A percentile compares a stretch with the other conserved stretches of the same genome.
Evolutionary conservation across 2,888 invertebrate genomes (phyloP).

Genomic region (Drosophila yooni): DNA sequence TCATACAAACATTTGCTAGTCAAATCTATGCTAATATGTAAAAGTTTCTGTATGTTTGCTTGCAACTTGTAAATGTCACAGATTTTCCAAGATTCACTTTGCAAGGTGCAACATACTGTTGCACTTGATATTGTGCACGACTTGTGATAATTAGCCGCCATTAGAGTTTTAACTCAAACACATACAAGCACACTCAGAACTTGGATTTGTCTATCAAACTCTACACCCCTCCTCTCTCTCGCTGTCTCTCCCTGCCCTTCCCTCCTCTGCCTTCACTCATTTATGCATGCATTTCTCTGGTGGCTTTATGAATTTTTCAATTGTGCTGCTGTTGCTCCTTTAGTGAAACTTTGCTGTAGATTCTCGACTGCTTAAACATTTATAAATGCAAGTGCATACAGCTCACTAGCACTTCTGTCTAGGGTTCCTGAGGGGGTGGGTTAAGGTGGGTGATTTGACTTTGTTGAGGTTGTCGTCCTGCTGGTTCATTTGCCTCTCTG

Average conservation of each 20-base stretch:
- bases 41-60: background rate
- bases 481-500: constrained; percentile 63
- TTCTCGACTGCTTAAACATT: constrained; percentile 72
- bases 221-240: constrained; percentile 11
- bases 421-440: background rate
- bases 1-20: background rate
- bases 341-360: constrained; percentile 45
- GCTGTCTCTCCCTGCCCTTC: constrained; percentile 2
- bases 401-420: constrained; percentile 56
- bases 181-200: constrained; percentile 3
- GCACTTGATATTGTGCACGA: constrained; percentile 39
- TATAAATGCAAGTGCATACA: constrained; percentile 75
- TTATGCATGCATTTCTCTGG: constrained; percentile 56
- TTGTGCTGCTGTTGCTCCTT: constrained; percentile 57
- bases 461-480: constrained; percentile 66
- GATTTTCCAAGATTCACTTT: background rate
- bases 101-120: constrained; percentile 9
- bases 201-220: background rate
- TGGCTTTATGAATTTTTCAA: constrained; percentile 75
- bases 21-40: background rate
- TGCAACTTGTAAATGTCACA: constrained; percentile 2
- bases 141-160: constrained; percentile 68
- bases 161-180: constrained; percentile 52
- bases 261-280: background rate
- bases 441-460: constrained; percentile 29